A percentile compares a stretch with the other conserved stretches of the same genome.
These are phyloP conservation scores for Syrphus vitripennis DNA, from an alignment of 2,888 invertebrate genomes.

Conservation along the genomic window DNA sequence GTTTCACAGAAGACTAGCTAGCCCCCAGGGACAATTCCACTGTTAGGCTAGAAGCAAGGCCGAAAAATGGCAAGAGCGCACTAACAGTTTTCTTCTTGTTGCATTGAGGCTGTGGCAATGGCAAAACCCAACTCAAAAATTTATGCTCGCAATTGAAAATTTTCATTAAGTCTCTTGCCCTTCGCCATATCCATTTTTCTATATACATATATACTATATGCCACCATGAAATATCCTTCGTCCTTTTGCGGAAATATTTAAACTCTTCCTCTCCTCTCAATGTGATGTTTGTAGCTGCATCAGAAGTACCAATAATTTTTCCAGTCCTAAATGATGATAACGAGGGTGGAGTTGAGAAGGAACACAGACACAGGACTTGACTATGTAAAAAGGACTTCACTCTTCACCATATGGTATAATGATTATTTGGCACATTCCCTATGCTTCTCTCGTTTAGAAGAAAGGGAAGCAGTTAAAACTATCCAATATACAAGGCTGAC, in stretches of 20 bases:
- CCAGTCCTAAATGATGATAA: constrained; percentile 73
- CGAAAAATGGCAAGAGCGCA: not conserved
- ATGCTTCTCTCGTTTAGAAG: not conserved
- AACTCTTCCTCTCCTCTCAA: constrained; percentile 32
- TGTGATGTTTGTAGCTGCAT: constrained; percentile 38
- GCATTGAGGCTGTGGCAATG: constrained; percentile 8
- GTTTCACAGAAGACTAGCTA: not conserved
- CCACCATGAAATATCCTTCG: constrained; percentile 32
- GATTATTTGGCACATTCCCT: constrained; percentile 67
- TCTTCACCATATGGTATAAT: constrained; percentile 63
- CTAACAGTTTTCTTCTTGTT: constrained; percentile 35
- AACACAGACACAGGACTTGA: constrained; percentile 25
- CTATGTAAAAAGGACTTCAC: constrained; percentile 47
- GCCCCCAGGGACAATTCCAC: not conserved
- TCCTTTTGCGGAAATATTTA: constrained; percentile 55
- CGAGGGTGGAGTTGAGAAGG: constrained; percentile 38
- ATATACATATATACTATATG: not conserved
- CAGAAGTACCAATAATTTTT: constrained; percentile 63
- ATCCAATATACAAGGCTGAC: not conserved
- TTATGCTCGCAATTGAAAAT: constrained; percentile 67
- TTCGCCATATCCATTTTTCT: constrained; percentile 26
- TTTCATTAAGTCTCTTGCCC: constrained; percentile 69
- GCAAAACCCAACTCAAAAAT: constrained; percentile 63
- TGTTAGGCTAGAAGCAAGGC: not conserved
- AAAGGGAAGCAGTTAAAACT: not conserved